Evolutionary conservation across 2,113 vertebrate species (phyloP).

Genomic region (Ifrita kowaldi): DNA sequence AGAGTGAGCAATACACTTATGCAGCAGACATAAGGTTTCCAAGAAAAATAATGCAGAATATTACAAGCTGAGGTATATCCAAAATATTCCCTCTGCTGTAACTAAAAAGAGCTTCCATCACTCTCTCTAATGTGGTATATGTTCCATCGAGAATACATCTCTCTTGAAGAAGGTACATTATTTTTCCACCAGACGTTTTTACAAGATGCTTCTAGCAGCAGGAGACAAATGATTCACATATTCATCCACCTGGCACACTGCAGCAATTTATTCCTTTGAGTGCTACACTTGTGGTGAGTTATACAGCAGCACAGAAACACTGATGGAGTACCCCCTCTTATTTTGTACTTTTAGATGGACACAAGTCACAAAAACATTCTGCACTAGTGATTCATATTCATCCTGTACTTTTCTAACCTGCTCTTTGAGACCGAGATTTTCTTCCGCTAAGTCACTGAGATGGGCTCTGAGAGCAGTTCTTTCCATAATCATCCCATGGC

Average conservation of each 20-base stretch:
- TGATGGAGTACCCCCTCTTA: background rate
- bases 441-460: conserved; percentile 65
- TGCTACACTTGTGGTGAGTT: background rate
- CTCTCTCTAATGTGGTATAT: background rate
- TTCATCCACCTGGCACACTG: background rate
- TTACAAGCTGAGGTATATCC: background rate
- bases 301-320: background rate
- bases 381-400: conserved; percentile 69
- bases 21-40: background rate
- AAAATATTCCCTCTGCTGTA: background rate
- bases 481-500: conserved; percentile 74
- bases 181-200: background rate
- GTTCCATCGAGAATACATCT: background rate
- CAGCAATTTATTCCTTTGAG: background rate
- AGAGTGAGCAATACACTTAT: background rate
- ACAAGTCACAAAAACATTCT: conserved; percentile 68
- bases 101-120: background rate
- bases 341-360: conserved; percentile 72
- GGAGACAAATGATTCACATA: conserved; percentile 30
- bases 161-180: background rate
- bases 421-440: conserved; percentile 58
- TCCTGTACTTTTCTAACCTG: conserved; percentile 63
- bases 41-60: background rate
- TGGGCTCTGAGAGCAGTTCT: conserved; percentile 68
- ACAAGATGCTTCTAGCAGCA: conserved; percentile 24